Base-by-base conservation (phyloP, 92 coral and sea anemone species). In the Micromussa lordhowensis region DNA sequence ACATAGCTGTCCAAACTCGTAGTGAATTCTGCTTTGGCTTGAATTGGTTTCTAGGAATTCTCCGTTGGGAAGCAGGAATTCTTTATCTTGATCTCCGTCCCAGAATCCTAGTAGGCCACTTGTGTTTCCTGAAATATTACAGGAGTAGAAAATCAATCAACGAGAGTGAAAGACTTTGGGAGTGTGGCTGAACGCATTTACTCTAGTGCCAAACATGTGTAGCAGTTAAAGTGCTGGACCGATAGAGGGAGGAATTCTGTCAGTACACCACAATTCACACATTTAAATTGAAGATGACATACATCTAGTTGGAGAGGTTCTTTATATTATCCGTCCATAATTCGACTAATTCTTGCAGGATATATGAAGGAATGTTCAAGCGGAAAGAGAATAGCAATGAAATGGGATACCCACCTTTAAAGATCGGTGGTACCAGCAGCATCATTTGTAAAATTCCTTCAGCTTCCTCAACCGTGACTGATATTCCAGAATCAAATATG, bases 31-130 rank as follows among this genome's bases (percentile, higher is more conserved):
- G n/a, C 49, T 31, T 36, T 84, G 64, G 32, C 75, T 85, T 19
- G 96, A 85, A 13, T 84, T 77, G 5, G 94, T 93, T 48, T 76
- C 66, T 4, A 93, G 40, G 72, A 93, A 93, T 38, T 79, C 68
- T 54, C 96, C 96, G 34, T 84, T 82, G 35, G 96, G 96, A 78
- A 93, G 89, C 58, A 93, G 88, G 74, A 91, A 93, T 61, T 93
- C 96, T 11, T 30, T 78, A 21, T 59, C 83, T 55, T 89, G 87
- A 49, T 86, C 72, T 24, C 84, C 93, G 28, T 92, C 93, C 92
- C 94, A 93, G 70, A 66, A 88, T 28, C 96, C 96, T 54, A 93
- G 19, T 21, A 93, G 86, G n/a, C 96, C 96, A 55, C 90, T 89
- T 5, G 96, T 93, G 77, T 91, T 88, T 40, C 94, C 96, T 93